These are phyloP conservation scores for Oncorhynchus keta DNA, from an alignment of 2,113 vertebrate genomes.

Conservation along the genomic window DNA sequence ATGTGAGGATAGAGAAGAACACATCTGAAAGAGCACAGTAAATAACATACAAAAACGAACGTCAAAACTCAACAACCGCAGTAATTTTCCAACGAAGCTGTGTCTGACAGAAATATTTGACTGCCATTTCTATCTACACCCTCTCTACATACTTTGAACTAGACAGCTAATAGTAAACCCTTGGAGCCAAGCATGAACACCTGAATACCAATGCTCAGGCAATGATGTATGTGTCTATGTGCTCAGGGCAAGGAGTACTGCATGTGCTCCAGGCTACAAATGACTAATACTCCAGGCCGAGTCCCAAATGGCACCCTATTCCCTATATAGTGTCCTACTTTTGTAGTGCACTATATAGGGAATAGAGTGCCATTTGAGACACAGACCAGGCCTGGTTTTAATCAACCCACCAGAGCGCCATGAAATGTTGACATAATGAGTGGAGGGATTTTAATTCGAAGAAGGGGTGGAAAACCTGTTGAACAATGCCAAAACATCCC, in stretches of 20 bases:
- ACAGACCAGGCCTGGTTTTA: slow-evolving; percentile 45
- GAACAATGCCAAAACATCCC: slow-evolving; percentile 51
- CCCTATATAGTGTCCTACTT: too few relatives aligned
- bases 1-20: neutral
- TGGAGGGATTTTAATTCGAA: slow-evolving; percentile 46
- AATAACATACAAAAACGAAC: neutral
- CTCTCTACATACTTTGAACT: slow-evolving; percentile 6
- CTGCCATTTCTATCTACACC: slow-evolving; percentile 3
- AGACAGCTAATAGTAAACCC: slow-evolving; percentile 9
- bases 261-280: slow-evolving; percentile 24
- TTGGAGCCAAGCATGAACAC: slow-evolving; percentile 13
- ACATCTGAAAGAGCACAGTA: neutral
- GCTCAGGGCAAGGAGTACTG: slow-evolving; percentile 16
- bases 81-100: slow-evolving; percentile 10
- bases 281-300: slow-evolving; percentile 22
- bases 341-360: too few relatives aligned
- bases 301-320: too few relatives aligned
- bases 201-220: slow-evolving; percentile 20
- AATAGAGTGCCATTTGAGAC: too few relatives aligned
- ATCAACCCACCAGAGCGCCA: slow-evolving; percentile 46
- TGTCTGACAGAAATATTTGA: slow-evolving; percentile 13
- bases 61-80: neutral
- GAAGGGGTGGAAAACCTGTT: slow-evolving; percentile 48
- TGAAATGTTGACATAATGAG: slow-evolving; percentile 46
- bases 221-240: too few relatives aligned